A percentile compares a stretch with the other conserved stretches of the same genome.
Evolutionary conservation across 2,888 invertebrate species (phyloP).

Genomic region (Ctena decussata): DNA sequence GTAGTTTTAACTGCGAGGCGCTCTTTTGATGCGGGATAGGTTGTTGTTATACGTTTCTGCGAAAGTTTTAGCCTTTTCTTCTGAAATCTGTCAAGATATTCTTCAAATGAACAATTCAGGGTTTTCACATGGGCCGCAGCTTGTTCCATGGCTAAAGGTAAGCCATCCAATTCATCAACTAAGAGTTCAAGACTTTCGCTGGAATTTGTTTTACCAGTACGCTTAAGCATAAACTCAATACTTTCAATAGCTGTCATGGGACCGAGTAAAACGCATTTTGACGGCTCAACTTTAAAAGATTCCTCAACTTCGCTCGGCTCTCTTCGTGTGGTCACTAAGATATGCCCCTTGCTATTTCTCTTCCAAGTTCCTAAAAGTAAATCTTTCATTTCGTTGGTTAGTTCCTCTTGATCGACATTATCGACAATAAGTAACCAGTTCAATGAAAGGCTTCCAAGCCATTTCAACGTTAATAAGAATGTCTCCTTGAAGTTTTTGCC

Average conservation of each 20-base stretch:
- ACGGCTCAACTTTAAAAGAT: constrained; percentile 13
- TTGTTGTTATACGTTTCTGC: background rate
- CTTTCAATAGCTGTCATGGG: constrained; percentile 19
- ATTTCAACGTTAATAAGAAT: constrained; percentile 23
- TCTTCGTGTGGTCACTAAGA: constrained; percentile 42
- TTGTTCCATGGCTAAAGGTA: constrained; percentile 53
- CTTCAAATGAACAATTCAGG: constrained; percentile 22
- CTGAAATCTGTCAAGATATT: constrained; percentile 29
- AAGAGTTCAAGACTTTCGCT: background rate
- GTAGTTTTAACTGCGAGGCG: constrained; percentile 47
- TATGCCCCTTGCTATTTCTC: constrained; percentile 33
- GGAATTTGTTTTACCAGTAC: constrained; percentile 17
- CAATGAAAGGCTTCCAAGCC: constrained; percentile 17
- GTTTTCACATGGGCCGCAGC: constrained; percentile 40
- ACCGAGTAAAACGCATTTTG: constrained; percentile 20
- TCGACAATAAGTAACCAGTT: constrained; percentile 53
- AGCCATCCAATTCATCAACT: constrained; percentile 35
- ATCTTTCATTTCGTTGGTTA: constrained; percentile 32
- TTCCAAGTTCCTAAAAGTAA: constrained; percentile 44
- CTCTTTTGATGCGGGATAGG: constrained; percentile 2
- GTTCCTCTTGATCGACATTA: constrained; percentile 43
- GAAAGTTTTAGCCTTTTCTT: constrained; percentile 31
- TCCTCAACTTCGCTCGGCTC: constrained; percentile 28
- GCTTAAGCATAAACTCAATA: constrained; percentile 13
- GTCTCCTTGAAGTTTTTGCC: constrained; percentile 31